These are phyloP conservation scores for Aleiodes leptofemur DNA, from an alignment of 2,888 invertebrate genomes.

Conservation along the genomic window DNA sequence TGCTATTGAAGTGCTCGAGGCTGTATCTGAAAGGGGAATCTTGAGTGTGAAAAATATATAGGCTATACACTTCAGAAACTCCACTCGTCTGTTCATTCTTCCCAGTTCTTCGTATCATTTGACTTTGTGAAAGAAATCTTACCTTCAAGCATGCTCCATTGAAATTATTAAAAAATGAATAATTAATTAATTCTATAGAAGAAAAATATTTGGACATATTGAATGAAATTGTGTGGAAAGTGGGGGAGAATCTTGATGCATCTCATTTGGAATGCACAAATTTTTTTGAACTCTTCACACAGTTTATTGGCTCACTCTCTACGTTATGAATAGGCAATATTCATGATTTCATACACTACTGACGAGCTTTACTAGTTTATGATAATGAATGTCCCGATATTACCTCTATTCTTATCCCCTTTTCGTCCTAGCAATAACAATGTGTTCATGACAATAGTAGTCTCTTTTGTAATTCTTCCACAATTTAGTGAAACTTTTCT, in stretches of 20 bases:
- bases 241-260: not conserved
- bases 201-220: no score
- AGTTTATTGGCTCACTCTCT: not conserved
- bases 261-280: not conserved
- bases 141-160: not conserved
- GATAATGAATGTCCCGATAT: not conserved
- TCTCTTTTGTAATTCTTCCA: not conserved
- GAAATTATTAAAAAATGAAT: no score
- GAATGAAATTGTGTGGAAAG: no score
- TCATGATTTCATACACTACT: not conserved
- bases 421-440: slow-evolving; percentile 2
- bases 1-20: not conserved
- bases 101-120: not conserved
- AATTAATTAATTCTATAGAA: no score
- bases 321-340: not conserved
- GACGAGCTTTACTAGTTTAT: not conserved
- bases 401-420: not conserved
- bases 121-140: not conserved
- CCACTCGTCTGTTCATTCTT: not conserved
- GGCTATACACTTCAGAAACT: not conserved
- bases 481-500: not conserved
- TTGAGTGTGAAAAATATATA: not conserved
- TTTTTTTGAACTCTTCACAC: not conserved
- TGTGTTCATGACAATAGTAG: not conserved
- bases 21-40: not conserved